Conservation (phyloP, 1,140 invertebrate species). For the Achroia grisella region DNA sequence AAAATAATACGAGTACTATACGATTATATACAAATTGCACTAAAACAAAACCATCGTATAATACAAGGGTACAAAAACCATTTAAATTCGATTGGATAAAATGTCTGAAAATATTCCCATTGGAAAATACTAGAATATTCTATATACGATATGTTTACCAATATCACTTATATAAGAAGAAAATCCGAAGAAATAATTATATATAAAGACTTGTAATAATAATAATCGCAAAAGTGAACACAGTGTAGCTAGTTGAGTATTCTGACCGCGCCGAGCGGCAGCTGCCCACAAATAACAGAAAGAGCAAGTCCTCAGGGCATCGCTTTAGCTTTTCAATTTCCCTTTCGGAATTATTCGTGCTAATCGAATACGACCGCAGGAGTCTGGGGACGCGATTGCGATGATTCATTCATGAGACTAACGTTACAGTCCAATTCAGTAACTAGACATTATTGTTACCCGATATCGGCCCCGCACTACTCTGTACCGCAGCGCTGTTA, state of each 20-base stretch:
- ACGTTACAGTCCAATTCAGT: conserved; percentile 41
- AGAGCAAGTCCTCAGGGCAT: conserved; percentile 68
- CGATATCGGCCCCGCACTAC: conserved; percentile 10
- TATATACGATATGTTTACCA: too few relatives aligned
- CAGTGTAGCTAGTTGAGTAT: conserved; percentile 48
- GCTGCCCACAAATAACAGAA: conserved; percentile 63
- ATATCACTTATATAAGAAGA: neutral
- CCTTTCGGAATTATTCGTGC: conserved; percentile 70
- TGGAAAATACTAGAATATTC: too few relatives aligned
- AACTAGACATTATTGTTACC: conserved; percentile 31
- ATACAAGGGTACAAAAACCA: too few relatives aligned
- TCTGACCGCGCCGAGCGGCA: conserved; percentile 31
- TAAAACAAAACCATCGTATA: too few relatives aligned
- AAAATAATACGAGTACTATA: too few relatives aligned
- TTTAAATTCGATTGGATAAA: too few relatives aligned
- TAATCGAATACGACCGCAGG: conserved; percentile 67
- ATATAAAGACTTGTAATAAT: conserved; percentile 4
- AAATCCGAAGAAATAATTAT: neutral
- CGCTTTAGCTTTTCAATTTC: conserved; percentile 71
- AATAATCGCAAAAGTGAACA: conserved; percentile 22
- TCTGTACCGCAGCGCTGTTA: neutral
- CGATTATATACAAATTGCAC: too few relatives aligned
- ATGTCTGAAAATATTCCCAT: too few relatives aligned
- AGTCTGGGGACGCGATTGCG: conserved; percentile 45
- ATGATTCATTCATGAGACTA: conserved; percentile 70